Evolutionary conservation across 2,113 vertebrate species (phyloP), one percentile per base, ranked within the genome.

Genomic region (Jaculus jaculus): DNA sequence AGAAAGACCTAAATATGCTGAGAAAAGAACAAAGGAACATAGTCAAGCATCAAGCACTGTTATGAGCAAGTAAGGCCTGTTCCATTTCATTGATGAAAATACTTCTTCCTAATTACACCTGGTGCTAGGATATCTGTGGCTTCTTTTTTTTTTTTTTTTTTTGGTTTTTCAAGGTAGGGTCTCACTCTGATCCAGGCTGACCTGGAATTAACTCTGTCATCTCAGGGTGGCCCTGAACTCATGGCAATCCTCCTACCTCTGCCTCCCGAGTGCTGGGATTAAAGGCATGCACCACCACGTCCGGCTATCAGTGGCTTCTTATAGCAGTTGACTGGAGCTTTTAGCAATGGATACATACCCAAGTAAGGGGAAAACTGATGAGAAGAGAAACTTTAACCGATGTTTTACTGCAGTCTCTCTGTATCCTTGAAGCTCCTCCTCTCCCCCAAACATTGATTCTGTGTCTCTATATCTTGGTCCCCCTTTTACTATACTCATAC

Each of bases 1-100:
- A 90, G 84, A 83, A 86, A 96, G 68, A 87, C 21, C n/a, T 92
- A 51, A 58, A 51, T 86, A 47, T 61, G 47, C n/a, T 91, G 51
- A 87, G 5, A 11, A 84, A 87, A 69, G 54, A 84, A 34, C 88
- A 83, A 66, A 85, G 66, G 75, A 71, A 54, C 51, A 92, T 34
- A 83, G 69, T 68, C 54, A 71, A 69, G 54, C 54, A 54, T 54
- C 54, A 54, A 54, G 34, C 92, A 58, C 89, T 81, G 58, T 23
- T 34, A 23, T 66, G 84, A 87, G 60, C 23, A 60, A 32, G 17
- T 58, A 39, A 21, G 37, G 10, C 20, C 3, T 87, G 7, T 69
- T 78, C 26, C 16, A 88, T 63, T 90, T 93, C 69, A 74, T 2
- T 91, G 65, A 86, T 58, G 32, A 6, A 90, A 73, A 34, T 83